phyloP scores from a whole-genome alignment of 2,888 invertebrate genomes.

The Atethmia centrago region DNA sequence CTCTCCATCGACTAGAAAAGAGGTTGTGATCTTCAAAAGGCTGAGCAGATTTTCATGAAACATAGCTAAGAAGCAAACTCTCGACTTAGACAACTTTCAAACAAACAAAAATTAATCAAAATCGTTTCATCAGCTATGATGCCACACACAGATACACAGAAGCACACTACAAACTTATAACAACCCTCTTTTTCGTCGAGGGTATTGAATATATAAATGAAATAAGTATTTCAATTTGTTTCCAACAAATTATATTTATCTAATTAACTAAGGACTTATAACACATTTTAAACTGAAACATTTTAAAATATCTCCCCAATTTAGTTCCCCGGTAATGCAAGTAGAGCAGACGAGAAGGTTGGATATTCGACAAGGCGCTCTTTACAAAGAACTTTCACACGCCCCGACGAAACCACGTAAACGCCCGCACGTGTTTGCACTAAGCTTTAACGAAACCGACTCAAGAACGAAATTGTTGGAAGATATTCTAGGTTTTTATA shows the following conservation, averaged over 20 bases:
- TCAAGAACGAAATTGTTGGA: constrained; percentile 58
- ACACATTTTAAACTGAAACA: constrained; percentile 23
- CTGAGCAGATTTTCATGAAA: too few species aligned
- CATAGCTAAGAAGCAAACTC: too few species aligned
- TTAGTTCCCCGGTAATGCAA: constrained; percentile 53
- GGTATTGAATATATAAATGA: too few species aligned
- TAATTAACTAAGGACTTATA: not conserved
- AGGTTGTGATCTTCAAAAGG: too few species aligned
- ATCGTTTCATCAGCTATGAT: too few species aligned
- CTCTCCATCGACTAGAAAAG: too few species aligned
- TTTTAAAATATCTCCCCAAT: constrained; percentile 51
- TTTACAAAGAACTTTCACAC: constrained; percentile 71
- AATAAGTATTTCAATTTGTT: not conserved
- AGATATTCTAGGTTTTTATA: constrained; percentile 46
- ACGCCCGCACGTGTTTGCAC: constrained; percentile 61
- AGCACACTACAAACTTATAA: too few species aligned
- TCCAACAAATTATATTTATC: not conserved
- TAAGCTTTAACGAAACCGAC: constrained; percentile 63
- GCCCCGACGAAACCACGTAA: constrained; percentile 59
- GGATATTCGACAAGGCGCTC: constrained; percentile 65
- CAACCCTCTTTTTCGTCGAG: too few species aligned
- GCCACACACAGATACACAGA: too few species aligned
- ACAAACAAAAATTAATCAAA: too few species aligned
- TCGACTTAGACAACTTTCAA: too few species aligned
- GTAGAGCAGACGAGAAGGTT: constrained; percentile 60